Evolutionary conservation across 2,888 invertebrate species (phyloP).

Genomic region (Leucophora obtusa): DNA sequence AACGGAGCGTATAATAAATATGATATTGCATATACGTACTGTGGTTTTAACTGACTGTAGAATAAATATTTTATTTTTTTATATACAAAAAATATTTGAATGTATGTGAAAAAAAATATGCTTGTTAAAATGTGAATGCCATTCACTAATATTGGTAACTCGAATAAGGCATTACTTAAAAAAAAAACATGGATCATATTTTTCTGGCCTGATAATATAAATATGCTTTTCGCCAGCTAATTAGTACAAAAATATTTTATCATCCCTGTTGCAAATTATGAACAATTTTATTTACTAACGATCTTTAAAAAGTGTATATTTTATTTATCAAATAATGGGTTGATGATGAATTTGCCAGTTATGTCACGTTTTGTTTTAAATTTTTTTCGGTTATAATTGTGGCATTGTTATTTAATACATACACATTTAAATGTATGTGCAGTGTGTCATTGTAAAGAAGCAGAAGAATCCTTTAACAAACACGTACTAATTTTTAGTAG

Average conservation of each 20-base stretch:
- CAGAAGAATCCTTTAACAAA: conserved; percentile 35
- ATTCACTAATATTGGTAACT: too few relatives aligned
- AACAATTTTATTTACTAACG: neutral
- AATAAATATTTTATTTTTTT: too few relatives aligned
- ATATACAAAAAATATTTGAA: too few relatives aligned
- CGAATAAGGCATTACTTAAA: too few relatives aligned
- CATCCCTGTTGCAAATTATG: neutral
- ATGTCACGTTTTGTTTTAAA: conserved; percentile 56
- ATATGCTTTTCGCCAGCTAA: too few relatives aligned
- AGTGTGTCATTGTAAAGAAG: neutral
- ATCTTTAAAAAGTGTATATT: neutral
- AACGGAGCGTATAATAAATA: too few relatives aligned
- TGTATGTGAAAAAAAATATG: too few relatives aligned
- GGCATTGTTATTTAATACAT: conserved; percentile 26
- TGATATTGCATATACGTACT: too few relatives aligned
- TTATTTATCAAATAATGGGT: conserved; percentile 5
- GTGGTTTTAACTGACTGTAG: too few relatives aligned
- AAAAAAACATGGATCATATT: too few relatives aligned
- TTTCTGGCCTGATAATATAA: too few relatives aligned
- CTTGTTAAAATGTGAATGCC: too few relatives aligned
- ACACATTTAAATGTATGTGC: neutral
- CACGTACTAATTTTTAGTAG: conserved; percentile 54
- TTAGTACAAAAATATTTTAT: neutral
- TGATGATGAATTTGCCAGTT: conserved; percentile 45
- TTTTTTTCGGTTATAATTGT: conserved; percentile 38